Base-by-base conservation (phyloP, 2,888 invertebrate species). In the Coenonympha glycerion region DNA sequence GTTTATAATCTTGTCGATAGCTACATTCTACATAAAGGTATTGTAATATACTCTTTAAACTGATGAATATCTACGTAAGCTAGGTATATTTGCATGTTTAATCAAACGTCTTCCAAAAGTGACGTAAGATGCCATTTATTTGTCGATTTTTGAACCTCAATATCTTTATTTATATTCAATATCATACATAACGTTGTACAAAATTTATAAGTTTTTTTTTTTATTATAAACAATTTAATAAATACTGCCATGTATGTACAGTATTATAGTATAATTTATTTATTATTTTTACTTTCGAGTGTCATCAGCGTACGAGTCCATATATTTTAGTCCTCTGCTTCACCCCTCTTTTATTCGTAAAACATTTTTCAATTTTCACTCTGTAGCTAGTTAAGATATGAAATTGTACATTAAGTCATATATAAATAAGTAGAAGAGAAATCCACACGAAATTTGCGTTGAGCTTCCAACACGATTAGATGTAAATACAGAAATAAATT, bases 391-490 rank as follows among this genome's bases (percentile, higher is more conserved):
- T 26, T 52, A 41, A 57, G 49, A 13, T 65, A 63, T 55, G 63
- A n/a, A 64, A 62, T 15, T 57, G 53, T 69, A 66, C 70, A 66
- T 57, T 65, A 62, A 64, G 58, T 63, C 55, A 52, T 61, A 56
- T 60, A 62, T 61, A 68, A 53, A 49, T 54, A 53, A 40, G 47
- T 79, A 77, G 73, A 76, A 79, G 73, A 70, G 66, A 65, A 77
- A 79, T 73, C 69, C 78, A 84, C 83, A 81, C 71, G 71, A 83
- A 84, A 86, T 87, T 87, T 85, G 81, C 87, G 87, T 87, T 87
- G 88, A 87, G 88, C 88, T 88, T 88, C 88, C 88, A 88, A 87
- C 86, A 87, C 83, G 85, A 84, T 86, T 88, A 88, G 88, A 79
- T 88, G 87, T 88, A 88, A 72, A 88, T 88, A 87, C 75, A 79